These are phyloP conservation scores for Cosmia trapezina DNA, from an alignment of 2,888 invertebrate genomes.

Conservation along the genomic window DNA sequence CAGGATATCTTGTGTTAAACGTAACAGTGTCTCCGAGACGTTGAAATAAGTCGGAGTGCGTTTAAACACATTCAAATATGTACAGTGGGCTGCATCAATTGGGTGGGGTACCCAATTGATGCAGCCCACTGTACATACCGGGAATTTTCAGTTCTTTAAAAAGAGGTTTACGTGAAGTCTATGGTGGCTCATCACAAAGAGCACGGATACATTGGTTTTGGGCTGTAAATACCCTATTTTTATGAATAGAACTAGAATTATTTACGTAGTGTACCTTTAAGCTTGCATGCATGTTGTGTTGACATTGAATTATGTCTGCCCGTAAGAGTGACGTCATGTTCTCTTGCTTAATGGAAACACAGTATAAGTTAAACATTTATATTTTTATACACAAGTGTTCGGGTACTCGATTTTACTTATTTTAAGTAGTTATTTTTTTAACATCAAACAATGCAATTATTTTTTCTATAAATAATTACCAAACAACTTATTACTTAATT, in stretches of 20 bases:
- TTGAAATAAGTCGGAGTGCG: not conserved
- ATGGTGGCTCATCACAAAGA: too few species aligned
- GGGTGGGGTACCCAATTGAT: too few species aligned
- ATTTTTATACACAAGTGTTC: constrained; percentile 55
- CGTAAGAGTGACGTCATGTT: not conserved
- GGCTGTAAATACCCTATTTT: not conserved
- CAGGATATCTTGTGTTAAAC: not conserved
- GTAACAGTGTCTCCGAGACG: not conserved
- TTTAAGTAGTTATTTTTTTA: constrained; percentile 47
- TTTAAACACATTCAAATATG: not conserved
- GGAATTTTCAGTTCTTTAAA: too few species aligned
- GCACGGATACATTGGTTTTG: too few species aligned
- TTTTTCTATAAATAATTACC: constrained; percentile 39
- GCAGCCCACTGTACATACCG: too few species aligned
- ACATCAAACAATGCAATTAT: constrained; percentile 60
- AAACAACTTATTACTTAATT: constrained; percentile 60
- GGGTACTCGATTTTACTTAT: constrained; percentile 63
- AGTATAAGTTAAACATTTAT: constrained; percentile 20
- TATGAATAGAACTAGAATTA: not conserved
- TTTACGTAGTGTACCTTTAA: not conserved
- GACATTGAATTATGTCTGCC: not conserved
- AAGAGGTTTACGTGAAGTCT: not conserved
- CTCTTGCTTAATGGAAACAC: constrained; percentile 11
- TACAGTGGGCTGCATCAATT: too few species aligned
- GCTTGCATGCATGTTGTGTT: not conserved